A percentile compares a stretch with the other conserved stretches of the same genome.
Evolutionary conservation across 2,113 vertebrate species (phyloP).

Genomic region (Prolemur simus): DNA sequence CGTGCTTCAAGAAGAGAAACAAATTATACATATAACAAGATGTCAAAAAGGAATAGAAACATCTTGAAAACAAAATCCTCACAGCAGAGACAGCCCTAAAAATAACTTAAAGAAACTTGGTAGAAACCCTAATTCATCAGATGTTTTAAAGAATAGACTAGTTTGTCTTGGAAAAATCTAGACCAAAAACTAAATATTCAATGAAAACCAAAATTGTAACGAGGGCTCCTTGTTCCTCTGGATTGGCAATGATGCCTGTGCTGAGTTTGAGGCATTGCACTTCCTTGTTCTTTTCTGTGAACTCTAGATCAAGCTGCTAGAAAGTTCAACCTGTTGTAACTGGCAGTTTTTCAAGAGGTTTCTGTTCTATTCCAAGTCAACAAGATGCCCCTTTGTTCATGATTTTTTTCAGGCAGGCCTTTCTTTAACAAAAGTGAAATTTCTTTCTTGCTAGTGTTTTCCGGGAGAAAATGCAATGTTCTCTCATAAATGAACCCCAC

Average conservation of each 20-base stretch:
- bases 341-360: not conserved
- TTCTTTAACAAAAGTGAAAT: not conserved
- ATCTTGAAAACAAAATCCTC: constrained; percentile 63
- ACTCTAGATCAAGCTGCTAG: not conserved
- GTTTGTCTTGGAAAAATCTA: constrained; percentile 43
- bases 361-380: not conserved
- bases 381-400: not conserved
- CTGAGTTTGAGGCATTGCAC: not conserved
- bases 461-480: not conserved
- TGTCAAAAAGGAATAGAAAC: constrained; percentile 72
- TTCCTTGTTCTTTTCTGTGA: not conserved
- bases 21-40: constrained; percentile 75
- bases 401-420: not conserved
- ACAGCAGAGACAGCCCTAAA: constrained; percentile 52
- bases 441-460: not conserved
- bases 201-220: not conserved
- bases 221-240: not conserved
- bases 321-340: not conserved
- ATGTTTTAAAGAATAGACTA: constrained; percentile 41
- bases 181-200: constrained; percentile 29
- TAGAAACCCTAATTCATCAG: constrained; percentile 48
- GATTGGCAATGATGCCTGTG: not conserved
- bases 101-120: constrained; percentile 64
- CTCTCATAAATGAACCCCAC: not conserved
- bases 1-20: constrained; percentile 74